A percentile compares a stretch with the other conserved stretches of the same genome.
Evolutionary conservation across 2,888 invertebrate genomes (phyloP).

Genomic region (Odontothrips loti): DNA sequence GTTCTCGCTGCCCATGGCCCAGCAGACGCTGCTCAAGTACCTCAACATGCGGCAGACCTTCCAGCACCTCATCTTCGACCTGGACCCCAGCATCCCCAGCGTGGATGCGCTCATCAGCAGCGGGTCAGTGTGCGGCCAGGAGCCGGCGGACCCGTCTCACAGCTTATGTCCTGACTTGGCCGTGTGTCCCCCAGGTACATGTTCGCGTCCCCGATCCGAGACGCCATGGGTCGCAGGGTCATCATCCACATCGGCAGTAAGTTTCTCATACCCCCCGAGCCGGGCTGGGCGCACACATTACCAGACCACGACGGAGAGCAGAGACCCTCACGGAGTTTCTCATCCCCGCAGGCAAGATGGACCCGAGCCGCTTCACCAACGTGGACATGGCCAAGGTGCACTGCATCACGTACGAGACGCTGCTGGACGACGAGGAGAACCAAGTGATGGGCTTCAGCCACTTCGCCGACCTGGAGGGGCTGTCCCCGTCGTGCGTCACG

Average conservation of each 20-base stretch:
- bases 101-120: constrained; percentile 66
- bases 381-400: constrained; percentile 74
- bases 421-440: constrained; percentile 76
- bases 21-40: constrained; percentile 73
- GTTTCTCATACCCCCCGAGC: neutral
- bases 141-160: too few relatives aligned
- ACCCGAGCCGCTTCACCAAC: constrained; percentile 70
- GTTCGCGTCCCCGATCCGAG: constrained; percentile 73
- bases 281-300: too few relatives aligned
- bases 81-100: constrained; percentile 65
- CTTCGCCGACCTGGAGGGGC: constrained; percentile 69
- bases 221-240: constrained; percentile 67
- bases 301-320: too few relatives aligned
- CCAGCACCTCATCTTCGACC: constrained; percentile 62
- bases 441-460: constrained; percentile 76
- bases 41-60: constrained; percentile 70
- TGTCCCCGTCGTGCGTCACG: constrained; percentile 69
- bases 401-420: constrained; percentile 69
- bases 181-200: constrained; percentile 56
- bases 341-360: constrained; percentile 61
- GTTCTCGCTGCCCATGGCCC: constrained; percentile 72
- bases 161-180: too few relatives aligned
- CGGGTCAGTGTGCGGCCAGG: constrained; percentile 53
- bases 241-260: constrained; percentile 53
- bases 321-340: too few relatives aligned